phyloP scores from a whole-genome alignment of 2,113 vertebrate genomes.

The Rhagologus leucostigma region DNA sequence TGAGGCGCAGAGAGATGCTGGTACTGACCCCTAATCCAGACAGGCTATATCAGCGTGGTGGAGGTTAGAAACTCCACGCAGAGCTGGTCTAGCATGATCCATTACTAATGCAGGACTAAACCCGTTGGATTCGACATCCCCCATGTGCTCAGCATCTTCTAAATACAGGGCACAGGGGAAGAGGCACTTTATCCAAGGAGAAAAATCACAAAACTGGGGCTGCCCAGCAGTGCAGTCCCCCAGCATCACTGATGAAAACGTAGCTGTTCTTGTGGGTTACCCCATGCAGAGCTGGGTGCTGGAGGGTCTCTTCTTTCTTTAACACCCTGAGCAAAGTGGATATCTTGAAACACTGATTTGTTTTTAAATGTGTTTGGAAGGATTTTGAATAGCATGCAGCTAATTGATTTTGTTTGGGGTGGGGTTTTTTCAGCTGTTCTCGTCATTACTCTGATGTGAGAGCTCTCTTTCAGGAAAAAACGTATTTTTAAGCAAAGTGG shows the following conservation, averaged over 20 bases:
- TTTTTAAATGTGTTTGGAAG: background rate
- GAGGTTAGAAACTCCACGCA: background rate
- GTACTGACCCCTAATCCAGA: background rate
- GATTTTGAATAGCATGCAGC: background rate
- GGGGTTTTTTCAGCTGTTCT: background rate
- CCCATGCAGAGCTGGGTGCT: rapidly evolving
- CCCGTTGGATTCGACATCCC: rapidly evolving
- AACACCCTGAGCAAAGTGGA: background rate
- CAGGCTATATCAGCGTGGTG: background rate
- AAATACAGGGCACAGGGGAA: background rate
- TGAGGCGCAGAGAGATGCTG: background rate
- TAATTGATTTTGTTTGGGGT: background rate
- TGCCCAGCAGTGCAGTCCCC: background rate
- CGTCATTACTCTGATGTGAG: background rate
- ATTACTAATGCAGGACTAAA: background rate
- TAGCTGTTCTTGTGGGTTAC: background rate
- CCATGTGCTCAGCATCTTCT: background rate
- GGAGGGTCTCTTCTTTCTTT: background rate
- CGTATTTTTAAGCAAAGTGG: background rate
- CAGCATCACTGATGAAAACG: rapidly evolving
- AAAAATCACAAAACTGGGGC: background rate
- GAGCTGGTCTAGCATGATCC: background rate
- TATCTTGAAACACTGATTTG: background rate
- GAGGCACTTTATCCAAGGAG: background rate
- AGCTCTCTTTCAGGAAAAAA: background rate